phyloP scores from a whole-genome alignment of 2,113 vertebrate species.

The Malurus cyaneus region DNA sequence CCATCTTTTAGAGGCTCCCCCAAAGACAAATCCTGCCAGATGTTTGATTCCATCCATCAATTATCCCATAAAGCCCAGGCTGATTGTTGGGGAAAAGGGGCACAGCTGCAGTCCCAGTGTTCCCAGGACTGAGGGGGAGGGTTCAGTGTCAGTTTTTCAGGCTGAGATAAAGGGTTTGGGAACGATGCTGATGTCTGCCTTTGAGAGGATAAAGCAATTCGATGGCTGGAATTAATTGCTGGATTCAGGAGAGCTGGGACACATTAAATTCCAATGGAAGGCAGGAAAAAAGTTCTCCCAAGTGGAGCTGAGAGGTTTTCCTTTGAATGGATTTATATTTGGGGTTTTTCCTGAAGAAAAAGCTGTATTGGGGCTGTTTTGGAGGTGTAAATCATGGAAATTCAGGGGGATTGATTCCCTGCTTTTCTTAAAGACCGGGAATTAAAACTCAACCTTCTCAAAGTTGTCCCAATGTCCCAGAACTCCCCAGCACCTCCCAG shows the following conservation, averaged over 20 bases:
- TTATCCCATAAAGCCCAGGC: background rate
- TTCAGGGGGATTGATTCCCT: background rate
- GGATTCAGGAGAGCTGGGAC: background rate
- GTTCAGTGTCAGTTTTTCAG: background rate
- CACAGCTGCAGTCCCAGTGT: background rate
- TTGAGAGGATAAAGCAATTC: background rate
- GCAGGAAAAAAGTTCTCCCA: background rate
- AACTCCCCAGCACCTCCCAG: background rate
- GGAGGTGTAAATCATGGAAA: background rate
- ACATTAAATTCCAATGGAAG: background rate
- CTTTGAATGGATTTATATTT: background rate
- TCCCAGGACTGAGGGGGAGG: background rate
- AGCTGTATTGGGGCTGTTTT: background rate
- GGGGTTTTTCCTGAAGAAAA: background rate
- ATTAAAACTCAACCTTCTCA: background rate
- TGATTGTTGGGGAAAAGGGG: background rate
- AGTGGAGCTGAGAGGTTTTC: background rate
- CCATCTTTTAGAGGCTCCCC: background rate
- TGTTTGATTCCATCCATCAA: background rate
- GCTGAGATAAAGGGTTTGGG: background rate
- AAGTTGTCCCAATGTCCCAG: background rate
- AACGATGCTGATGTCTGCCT: background rate
- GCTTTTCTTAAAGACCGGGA: background rate
- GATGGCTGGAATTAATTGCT: background rate
- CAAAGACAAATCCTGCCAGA: background rate